phyloP scores from a whole-genome alignment of 2,797 vertebrate species.

The Podarcis lilfordi region DNA sequence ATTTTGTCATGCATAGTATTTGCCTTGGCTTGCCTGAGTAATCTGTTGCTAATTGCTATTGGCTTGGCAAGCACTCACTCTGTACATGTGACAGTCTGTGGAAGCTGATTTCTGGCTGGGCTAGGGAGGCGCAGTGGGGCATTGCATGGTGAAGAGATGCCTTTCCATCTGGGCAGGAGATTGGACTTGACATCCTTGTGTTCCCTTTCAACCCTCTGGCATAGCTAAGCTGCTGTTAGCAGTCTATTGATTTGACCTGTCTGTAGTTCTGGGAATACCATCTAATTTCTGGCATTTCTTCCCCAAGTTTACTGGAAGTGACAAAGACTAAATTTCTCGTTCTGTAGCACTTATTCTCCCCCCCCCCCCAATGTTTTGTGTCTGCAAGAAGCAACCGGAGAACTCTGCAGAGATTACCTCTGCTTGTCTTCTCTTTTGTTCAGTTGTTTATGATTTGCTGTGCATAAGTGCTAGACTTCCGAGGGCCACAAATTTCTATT shows the following conservation, averaged over 20 bases:
- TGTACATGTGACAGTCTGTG: not conserved
- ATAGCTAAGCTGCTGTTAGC: not conserved
- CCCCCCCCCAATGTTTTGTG: not conserved
- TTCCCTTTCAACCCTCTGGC: not conserved
- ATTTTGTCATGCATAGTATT: not conserved
- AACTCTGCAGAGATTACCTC: not conserved
- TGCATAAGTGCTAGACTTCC: not conserved
- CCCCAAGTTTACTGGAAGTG: not conserved
- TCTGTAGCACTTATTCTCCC: not conserved
- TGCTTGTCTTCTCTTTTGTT: not conserved
- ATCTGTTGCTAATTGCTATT: not conserved
- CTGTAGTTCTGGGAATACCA: not conserved
- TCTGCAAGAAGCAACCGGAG: not conserved
- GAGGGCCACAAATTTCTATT: constrained; percentile 9
- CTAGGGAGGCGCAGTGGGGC: too few species aligned
- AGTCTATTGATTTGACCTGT: not conserved
- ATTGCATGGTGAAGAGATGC: not conserved
- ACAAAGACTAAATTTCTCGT: not conserved
- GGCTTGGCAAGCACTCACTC: not conserved
- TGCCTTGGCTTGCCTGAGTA: not conserved
- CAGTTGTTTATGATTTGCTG: constrained; percentile 16
- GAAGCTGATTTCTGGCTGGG: not conserved
- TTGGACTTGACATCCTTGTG: not conserved
- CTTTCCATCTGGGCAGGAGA: not conserved
- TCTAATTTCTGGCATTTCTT: not conserved